phyloP scores from a whole-genome alignment of 2,888 invertebrate species.

The Acheta domesticus region DNA sequence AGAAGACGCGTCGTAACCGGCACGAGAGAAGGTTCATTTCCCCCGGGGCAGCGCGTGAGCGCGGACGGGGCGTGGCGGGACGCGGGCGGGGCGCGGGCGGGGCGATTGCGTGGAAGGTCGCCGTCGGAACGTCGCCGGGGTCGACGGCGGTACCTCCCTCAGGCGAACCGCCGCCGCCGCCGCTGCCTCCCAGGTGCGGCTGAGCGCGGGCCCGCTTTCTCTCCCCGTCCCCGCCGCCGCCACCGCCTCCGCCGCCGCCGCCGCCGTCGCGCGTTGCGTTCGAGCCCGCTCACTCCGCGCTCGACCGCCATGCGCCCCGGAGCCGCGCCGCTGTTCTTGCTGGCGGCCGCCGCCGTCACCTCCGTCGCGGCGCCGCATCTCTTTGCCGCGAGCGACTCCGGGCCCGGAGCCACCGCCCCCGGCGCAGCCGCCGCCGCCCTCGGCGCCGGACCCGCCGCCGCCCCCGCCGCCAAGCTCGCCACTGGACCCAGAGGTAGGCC shows the following conservation, averaged over 20 bases:
- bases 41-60: too few relatives aligned
- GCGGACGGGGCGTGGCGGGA: too few relatives aligned
- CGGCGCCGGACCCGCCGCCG: not conserved
- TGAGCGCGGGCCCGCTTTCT: not conserved
- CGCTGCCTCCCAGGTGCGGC: not conserved
- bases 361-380: slow-evolving; percentile 26
- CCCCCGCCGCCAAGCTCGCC: not conserved
- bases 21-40: too few relatives aligned
- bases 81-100: too few relatives aligned
- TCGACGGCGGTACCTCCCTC: slow-evolving; percentile 9
- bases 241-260: not conserved
- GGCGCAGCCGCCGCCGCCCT: not conserved
- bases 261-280: not conserved
- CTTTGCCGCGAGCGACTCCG: slow-evolving; percentile 27
- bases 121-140: not conserved
- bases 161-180: not conserved
- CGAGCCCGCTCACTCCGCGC: not conserved
- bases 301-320: not conserved
- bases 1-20: too few relatives aligned
- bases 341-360: slow-evolving; percentile 20
- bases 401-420: not conserved
- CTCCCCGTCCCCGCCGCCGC: not conserved
- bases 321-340: slow-evolving; percentile 23
- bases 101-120: too few relatives aligned
- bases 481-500: not conserved